Evolutionary conservation across 2,797 vertebrate species (phyloP), one percentile per base, ranked within the genome.

Genomic region (Momotus momota): DNA sequence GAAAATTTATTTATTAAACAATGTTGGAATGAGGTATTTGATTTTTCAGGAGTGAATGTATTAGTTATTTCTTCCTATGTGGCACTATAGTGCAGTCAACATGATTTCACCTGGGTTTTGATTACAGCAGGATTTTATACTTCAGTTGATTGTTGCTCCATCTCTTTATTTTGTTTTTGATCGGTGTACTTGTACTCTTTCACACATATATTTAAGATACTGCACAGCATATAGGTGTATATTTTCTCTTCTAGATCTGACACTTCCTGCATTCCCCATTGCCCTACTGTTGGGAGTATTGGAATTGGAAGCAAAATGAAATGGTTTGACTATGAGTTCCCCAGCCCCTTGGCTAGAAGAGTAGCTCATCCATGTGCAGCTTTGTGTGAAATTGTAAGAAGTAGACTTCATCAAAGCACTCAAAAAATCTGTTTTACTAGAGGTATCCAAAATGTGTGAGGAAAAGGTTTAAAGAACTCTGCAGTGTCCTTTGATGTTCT

Each of bases 181-280:
- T 22, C 5, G 4, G n/a, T 22, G 15, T 74, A 1, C 40, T 73
- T 64, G 48, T 27, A 10, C 51, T 29, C 77, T 73, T 18, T 11
- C 41, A 3, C 12, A 15, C 8, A 0, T 0, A 0, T 7, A 2
- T 55, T 45, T 17, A 4, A 65, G 26, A 27, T 5, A 17, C 14
- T 70, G 49, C 49, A 18, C 21, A 43, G 5, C 16, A 8, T 1
- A 2, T 0, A 25, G 31, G 51, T 80, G 20, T n/a, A 1, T 14
- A 6, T 38, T 55, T 64, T 33, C 35, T 77, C 31, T 49, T 26
- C 49, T 9, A 20, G 2, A 5, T 45, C 29, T 46, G 58, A 7
- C 0, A 1, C 21, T 65, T 38, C 49, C 7, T 9, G 2, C 20
- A 19, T n/a, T 75, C 12, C 9, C 27, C 3, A 0, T 19, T 52